Evolutionary conservation across 2,113 vertebrate genomes (phyloP), one percentile per base, ranked within the genome.

Genomic region (Microcebus tavaratra): DNA sequence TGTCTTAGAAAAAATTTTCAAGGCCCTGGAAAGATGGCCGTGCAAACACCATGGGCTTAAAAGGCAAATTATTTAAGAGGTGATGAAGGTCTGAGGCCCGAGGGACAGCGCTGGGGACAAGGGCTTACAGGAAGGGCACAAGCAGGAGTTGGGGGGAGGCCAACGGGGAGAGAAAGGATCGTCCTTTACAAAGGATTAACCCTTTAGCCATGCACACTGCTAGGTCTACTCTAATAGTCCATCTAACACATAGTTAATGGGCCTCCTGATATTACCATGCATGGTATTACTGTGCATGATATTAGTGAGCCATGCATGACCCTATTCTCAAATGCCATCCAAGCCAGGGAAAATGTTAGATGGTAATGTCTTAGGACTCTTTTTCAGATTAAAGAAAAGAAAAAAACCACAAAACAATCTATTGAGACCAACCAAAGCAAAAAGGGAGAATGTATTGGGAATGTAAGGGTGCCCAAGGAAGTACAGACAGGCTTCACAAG

Each of bases 381-480:
- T 85, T n/a, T 29, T 12, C 20, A 23, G 82, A 31, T 31, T 72
- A 65, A 34, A 81, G 55, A 34, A 39, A 80, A 61, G 20, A 57
- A 31, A 27, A 80, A 34, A 31, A 39, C 27, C 42, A 50, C 15
- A 70, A 72, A 82, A 48, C 57, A 31, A 55, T 8, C 11, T 57
- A 4, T 0, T 59, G 48, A 75, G 67, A 86, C 6, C 14, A 85
- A 68, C 18, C 39, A 67, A 85, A 79, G 48, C 6, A 18, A 50
- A 89, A 45, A 36, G 34, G 23, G 9, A 78, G 63, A 57, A 10
- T 67, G 67, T 45, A 68, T 1, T 53, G 36, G 72, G 21, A 76
- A 21, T 0, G 1, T 23, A 15, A 31, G 34, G 6, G 67, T 6
- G 25, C 9, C 6, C 42, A 67, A 0, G 29, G 15, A 75, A 11